A percentile compares a stretch with the other conserved stretches of the same genome.
These are phyloP conservation scores for Sebastes glaucus DNA, from an alignment of 2,797 vertebrate species.

Conservation along the genomic window DNA sequence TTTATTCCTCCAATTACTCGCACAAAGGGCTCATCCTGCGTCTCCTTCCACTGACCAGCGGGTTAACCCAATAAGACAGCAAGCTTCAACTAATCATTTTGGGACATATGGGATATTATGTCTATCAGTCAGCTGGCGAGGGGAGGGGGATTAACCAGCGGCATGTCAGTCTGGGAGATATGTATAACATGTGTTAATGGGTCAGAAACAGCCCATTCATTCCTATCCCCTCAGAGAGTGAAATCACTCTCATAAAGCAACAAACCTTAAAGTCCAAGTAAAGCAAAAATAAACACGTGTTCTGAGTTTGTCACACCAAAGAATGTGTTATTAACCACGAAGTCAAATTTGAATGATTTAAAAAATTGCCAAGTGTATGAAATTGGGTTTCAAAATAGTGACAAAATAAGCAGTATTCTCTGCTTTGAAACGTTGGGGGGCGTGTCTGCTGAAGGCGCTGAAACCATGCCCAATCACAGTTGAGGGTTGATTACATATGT, in stretches of 20 bases:
- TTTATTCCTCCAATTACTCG: slow-evolving; percentile 57
- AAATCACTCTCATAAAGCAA: background rate
- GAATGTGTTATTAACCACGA: too few relatives aligned
- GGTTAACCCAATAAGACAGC: slow-evolving; percentile 26
- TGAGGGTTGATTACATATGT: too few relatives aligned
- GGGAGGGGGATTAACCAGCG: slow-evolving; percentile 6
- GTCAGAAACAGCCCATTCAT: background rate
- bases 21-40: slow-evolving; percentile 39
- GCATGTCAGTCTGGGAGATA: background rate
- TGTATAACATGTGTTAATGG: slow-evolving; percentile 16
- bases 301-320: too few relatives aligned
- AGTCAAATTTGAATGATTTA: too few relatives aligned
- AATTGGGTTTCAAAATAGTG: too few relatives aligned
- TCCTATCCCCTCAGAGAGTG: background rate
- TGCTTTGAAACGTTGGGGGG: too few relatives aligned
- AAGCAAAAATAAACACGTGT: too few relatives aligned
- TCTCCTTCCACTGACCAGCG: slow-evolving; percentile 16
- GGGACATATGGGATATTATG: slow-evolving; percentile 29
- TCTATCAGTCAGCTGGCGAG: slow-evolving; percentile 20
- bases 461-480: too few relatives aligned
- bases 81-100: slow-evolving; percentile 18
- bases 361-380: too few relatives aligned
- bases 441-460: too few relatives aligned
- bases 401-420: too few relatives aligned
- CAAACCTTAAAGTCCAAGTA: too few relatives aligned